Base-by-base conservation (phyloP, 2,888 invertebrate species). In the Tridacna crocea region DNA sequence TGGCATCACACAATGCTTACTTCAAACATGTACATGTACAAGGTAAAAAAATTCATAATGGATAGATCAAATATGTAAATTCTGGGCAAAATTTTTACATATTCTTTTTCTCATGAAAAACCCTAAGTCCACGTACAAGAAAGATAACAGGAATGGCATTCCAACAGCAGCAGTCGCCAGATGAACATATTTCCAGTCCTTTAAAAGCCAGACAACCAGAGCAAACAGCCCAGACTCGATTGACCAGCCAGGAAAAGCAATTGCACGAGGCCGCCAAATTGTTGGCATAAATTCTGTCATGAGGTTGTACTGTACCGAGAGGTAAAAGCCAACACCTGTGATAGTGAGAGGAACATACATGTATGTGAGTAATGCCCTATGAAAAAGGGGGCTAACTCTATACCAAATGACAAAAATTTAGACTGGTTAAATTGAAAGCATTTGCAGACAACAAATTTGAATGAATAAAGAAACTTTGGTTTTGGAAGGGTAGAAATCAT, bases 211-310 rank as follows among this genome's bases (percentile, higher is more conserved):
- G 47, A 70, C 72, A 19, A 74, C 61, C 22, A 61, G 74, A 12
- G 74, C 74, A 61, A n/a, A 74, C 47, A 74, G 1, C 13, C 47
- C 74, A 6, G 61, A 61, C 46, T 74, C 61, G n/a, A 74, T 46
- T 1, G 74, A 60, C 74, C 74, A 74, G 0, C 61, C 47, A 3
- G 74, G 74, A 46, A 74, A 47, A 19, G 74, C 74, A 15, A 74
- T 60, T 1, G 61, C 61, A 12, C 74, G 60, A 13, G 74, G 74
- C 19, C 74, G 61, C 74, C 74, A 74, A 17, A 61, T 61, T n/a
- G 47, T 47, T 22, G 74, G 61, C 74, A 74, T 74, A 24, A 74
- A 74, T 46, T 74, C 74, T 22, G 61, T 74, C 61, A 61, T 74
- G 15, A 74, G 47, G 22, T 74, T 74, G 47, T 61, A 74, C 24